Percentiles rank a stretch among this genome's conserved stretches.
phyloP scores from a whole-genome alignment of 2,113 vertebrate genomes.

The Tragelaphus buxtoni region DNA sequence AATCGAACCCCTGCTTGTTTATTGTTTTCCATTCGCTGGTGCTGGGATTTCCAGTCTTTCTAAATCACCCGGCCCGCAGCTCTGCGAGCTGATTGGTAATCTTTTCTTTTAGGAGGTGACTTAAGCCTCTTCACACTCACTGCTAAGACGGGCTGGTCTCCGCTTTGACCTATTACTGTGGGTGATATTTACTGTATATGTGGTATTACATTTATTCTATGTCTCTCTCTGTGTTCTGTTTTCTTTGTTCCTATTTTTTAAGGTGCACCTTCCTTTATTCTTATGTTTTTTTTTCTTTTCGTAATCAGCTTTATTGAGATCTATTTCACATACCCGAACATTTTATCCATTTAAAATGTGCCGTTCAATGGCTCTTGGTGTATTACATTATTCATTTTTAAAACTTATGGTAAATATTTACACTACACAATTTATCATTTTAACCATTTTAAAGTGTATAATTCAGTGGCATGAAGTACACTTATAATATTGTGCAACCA shows the following conservation, averaged over 20 bases:
- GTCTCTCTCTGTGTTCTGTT: neutral
- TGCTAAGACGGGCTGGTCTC: neutral
- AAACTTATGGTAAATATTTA: neutral
- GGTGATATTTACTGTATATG: fast-evolving
- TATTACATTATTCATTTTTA: neutral
- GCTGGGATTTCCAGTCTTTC: neutral
- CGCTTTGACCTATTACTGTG: fast-evolving
- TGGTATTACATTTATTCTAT: neutral
- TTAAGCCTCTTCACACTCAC: fast-evolving
- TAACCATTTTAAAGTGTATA: neutral
- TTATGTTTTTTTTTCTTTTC: neutral
- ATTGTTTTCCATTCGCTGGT: neutral
- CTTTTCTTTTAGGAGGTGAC: neutral
- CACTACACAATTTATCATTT: neutral
- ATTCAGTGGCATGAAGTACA: neutral
- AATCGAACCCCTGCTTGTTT: neutral
- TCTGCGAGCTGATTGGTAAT: neutral
- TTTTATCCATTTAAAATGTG: neutral
- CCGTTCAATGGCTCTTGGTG: neutral
- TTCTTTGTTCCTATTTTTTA: neutral
- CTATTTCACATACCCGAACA: neutral
- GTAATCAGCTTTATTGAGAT: neutral
- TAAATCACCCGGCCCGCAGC: neutral
- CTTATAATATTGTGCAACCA: too few relatives aligned
- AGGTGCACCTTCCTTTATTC: neutral